Evolutionary conservation across 2,113 vertebrate genomes (phyloP), one percentile per base, ranked within the genome.

Genomic region (Vimba vimba): DNA sequence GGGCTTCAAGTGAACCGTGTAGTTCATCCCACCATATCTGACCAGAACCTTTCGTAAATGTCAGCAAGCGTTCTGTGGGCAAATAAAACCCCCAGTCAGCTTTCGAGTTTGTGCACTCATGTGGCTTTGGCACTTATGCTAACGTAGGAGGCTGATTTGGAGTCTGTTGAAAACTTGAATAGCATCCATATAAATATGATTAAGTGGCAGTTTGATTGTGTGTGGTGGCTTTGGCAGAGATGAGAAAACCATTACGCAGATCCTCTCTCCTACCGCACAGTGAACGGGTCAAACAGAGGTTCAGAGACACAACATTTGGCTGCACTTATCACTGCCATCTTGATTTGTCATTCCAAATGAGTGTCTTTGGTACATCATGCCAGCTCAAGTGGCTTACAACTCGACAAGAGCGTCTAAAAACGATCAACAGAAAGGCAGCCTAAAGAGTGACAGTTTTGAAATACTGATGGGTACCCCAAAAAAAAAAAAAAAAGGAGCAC

Each of bases 1-100:
- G 71, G 52, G 60, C 85, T 82, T 86, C 2, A 75, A 82, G 80
- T 86, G 79, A 55, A 68, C 23, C 43, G 10, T 84, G 76, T 64
- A 60, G 62, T 52, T 50, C 64, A 36, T 69, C 62, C 50, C 25
- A 6, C 79, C 27, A 19, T 80, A 74, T 57, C 69, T 27, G 39
- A 55, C 30, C 64, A 23, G 52, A 43, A 60, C 21, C 77, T 27
- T 39, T 57, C 45, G 45, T 57, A 66, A 83, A 43, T 75, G 30
- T 79, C 80, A 82, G 0, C 25, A 68, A 43, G 27, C n/a, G 39
- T 15, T 68, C 25, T 69, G 25, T 66, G 19, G 30, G 13, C 27
- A 79, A 36, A 52, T 85, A 57, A 78, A 78, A 77, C 17, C 75
- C n/a, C 33, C 23, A 1, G 33, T 69, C 47, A 69, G 62, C 36